Evolutionary conservation across 2,113 vertebrate species (phyloP).

Genomic region (Casuarius casuarius): DNA sequence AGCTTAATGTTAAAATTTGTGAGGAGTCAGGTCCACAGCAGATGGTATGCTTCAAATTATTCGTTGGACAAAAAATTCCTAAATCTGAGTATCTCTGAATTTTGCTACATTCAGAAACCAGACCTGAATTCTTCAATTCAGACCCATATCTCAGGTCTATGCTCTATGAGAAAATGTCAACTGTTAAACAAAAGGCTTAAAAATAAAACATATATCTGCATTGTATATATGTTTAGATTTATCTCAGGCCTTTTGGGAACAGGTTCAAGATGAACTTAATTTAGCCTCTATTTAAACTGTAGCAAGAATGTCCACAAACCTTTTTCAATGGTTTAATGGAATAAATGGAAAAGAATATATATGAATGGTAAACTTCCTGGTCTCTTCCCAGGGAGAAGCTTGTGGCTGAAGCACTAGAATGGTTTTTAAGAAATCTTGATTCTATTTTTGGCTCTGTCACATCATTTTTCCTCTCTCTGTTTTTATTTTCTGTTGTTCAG

Average conservation of each 20-base stretch:
- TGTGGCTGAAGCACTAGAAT: neutral
- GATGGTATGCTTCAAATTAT: neutral
- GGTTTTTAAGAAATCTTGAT: neutral
- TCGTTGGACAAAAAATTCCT: neutral
- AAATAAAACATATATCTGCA: neutral
- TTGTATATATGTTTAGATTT: neutral
- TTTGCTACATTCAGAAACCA: neutral
- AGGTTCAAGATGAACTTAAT: constrained; percentile 26
- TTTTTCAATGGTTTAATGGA: neutral
- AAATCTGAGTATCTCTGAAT: neutral
- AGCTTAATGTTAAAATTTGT: neutral
- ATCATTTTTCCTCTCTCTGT: neutral
- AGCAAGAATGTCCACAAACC: neutral
- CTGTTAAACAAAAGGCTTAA: neutral
- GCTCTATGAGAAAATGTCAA: neutral
- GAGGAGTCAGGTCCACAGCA: neutral
- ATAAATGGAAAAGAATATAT: neutral
- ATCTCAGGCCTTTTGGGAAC: neutral
- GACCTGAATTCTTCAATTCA: neutral
- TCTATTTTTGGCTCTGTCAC: neutral
- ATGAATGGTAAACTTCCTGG: neutral
- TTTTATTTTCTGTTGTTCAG: neutral
- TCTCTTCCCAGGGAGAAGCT: neutral
- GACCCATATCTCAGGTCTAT: neutral
- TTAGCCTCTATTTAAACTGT: neutral